Conservation (phyloP, 2,113 vertebrate species). For the Ammospiza caudacuta region DNA sequence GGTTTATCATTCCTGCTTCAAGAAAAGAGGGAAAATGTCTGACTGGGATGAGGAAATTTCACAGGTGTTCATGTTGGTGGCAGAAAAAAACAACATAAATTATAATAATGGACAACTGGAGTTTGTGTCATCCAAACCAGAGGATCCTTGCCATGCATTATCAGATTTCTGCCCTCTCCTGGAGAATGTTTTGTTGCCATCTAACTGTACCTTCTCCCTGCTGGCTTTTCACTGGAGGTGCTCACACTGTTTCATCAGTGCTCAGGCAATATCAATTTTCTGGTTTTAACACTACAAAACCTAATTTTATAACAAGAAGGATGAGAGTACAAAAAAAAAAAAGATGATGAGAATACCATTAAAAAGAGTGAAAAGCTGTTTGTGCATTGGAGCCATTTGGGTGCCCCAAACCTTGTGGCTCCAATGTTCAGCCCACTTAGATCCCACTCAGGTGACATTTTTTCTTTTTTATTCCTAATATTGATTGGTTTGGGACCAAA, state of each 20-base stretch:
- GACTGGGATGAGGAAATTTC: not conserved
- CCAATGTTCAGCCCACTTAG: not conserved
- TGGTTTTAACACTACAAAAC: not conserved
- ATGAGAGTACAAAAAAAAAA: not conserved
- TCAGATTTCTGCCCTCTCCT: not conserved
- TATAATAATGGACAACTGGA: not conserved
- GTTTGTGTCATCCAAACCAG: not conserved
- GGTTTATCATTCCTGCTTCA: not conserved
- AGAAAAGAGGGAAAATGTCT: not conserved
- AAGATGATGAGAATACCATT: not conserved
- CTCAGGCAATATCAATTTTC: not conserved
- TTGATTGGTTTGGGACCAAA: not conserved
- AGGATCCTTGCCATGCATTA: not conserved
- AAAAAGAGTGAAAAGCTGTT: not conserved
- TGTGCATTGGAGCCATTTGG: rapidly evolving
- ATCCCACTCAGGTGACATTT: not conserved
- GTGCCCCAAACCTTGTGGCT: not conserved
- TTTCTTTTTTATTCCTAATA: not conserved
- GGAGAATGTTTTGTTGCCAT: not conserved
- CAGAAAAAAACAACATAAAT: not conserved
- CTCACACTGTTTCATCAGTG: not conserved
- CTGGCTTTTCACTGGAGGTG: not conserved
- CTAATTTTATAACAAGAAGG: not conserved
- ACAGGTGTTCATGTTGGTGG: not conserved
- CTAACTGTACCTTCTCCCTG: not conserved